A percentile compares a stretch with the other conserved stretches of the same genome.
Evolutionary conservation across 2,797 vertebrate genomes (phyloP).

Genomic region (Xiphophorus birchmanni): DNA sequence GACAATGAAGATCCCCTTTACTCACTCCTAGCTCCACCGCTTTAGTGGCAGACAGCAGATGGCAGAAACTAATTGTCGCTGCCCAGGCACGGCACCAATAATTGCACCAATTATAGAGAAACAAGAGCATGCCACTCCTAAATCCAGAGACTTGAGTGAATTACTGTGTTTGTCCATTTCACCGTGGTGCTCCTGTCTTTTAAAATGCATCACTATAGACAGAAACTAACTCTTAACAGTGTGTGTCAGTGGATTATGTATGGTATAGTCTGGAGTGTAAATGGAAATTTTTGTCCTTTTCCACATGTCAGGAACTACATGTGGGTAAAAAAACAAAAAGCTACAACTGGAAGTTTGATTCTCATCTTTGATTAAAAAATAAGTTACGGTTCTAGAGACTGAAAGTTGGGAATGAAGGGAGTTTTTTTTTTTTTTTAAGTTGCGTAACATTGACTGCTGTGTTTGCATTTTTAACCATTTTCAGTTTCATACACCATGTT

Average conservation of each 20-base stretch:
- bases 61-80: conserved; percentile 51
- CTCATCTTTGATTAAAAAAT: not conserved
- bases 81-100: conserved; percentile 39
- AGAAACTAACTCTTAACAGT: not conserved
- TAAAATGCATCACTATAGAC: not conserved
- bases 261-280: conserved; percentile 29
- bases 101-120: conserved; percentile 46
- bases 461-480: not conserved
- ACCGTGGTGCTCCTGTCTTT: not conserved
- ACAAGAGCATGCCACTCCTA: conserved; percentile 30
- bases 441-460: not conserved
- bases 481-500: not conserved
- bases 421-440: not conserved
- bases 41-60: conserved; percentile 56
- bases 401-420: conserved; percentile 8
- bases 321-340: not conserved
- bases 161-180: conserved; percentile 19
- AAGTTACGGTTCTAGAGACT: not conserved
- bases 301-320: conserved; percentile 31
- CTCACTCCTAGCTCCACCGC: conserved; percentile 18
- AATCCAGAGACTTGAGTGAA: conserved; percentile 21
- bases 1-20: conserved; percentile 27
- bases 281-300: conserved; percentile 54
- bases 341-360: not conserved
- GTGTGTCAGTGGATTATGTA: not conserved